These are phyloP conservation scores for Sinosuthora webbiana DNA, from an alignment of 2,113 vertebrate species.

Conservation along the genomic window DNA sequence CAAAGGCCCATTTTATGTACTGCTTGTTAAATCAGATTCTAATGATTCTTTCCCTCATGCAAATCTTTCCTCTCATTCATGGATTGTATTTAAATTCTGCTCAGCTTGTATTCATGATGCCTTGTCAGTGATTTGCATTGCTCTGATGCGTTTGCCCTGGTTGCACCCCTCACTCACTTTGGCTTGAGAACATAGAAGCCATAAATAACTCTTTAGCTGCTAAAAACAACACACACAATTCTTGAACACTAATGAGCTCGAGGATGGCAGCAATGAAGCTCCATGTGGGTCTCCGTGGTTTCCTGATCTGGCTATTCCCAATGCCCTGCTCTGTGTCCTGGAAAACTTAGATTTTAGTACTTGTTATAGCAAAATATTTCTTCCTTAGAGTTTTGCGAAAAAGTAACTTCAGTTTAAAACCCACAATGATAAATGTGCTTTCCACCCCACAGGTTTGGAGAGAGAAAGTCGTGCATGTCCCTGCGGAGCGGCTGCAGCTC, in stretches of 20 bases:
- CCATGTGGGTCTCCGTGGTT: conserved; percentile 33
- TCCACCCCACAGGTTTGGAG: not conserved
- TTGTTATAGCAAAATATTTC: not conserved
- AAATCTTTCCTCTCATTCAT: conserved; percentile 71
- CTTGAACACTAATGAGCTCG: conserved; percentile 62
- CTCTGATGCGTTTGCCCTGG: conserved; percentile 63
- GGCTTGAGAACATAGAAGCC: conserved; percentile 68
- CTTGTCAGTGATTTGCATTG: conserved; percentile 70
- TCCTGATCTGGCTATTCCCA: not conserved
- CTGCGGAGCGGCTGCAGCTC: not conserved
- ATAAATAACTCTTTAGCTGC: conserved; percentile 64
- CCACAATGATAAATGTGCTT: not conserved
- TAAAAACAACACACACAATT: conserved; percentile 67
- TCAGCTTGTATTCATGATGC: conserved; percentile 69
- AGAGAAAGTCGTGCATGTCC: not conserved
- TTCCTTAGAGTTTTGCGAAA: not conserved
- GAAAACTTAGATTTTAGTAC: not conserved
- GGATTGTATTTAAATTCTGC: conserved; percentile 71
- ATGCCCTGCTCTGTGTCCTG: not conserved
- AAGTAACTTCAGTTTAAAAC: not conserved
- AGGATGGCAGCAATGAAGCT: conserved; percentile 48
- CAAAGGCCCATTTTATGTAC: conserved; percentile 61
- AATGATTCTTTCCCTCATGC: conserved; percentile 68
- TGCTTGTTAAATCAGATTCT: conserved; percentile 72
- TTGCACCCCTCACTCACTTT: conserved; percentile 70